A percentile compares a stretch with the other conserved stretches of the same genome.
These are phyloP conservation scores for Sialia sialis DNA, from an alignment of 2,113 vertebrate genomes.

Conservation along the genomic window DNA sequence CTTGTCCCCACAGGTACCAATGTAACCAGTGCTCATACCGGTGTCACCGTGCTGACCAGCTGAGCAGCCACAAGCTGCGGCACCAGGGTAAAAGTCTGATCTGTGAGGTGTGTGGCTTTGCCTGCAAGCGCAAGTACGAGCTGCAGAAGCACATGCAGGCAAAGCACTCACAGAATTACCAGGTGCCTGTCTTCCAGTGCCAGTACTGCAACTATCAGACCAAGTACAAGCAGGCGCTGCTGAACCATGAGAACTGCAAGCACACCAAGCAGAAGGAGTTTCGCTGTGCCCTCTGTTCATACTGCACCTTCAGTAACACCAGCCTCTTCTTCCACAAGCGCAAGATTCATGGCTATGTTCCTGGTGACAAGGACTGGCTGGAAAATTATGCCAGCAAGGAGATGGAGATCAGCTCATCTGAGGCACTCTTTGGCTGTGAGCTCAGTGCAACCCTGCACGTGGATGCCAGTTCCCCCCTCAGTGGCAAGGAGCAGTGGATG, in stretches of 20 bases:
- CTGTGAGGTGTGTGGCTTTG: slow-evolving; percentile 93
- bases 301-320: slow-evolving; percentile 91
- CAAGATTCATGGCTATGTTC: slow-evolving; percentile 89
- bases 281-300: slow-evolving; percentile 86
- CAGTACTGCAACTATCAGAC: slow-evolving; percentile 92
- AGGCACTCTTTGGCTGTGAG: slow-evolving; percentile 44
- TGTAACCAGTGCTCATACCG: slow-evolving; percentile 94
- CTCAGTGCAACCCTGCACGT: not conserved
- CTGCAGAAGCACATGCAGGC: slow-evolving; percentile 90
- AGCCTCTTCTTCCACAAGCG: slow-evolving; percentile 96
- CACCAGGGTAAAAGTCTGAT: slow-evolving; percentile 94
- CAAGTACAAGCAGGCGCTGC: slow-evolving; percentile 87
- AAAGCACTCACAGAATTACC: slow-evolving; percentile 80
- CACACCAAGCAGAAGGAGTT: slow-evolving; percentile 90
- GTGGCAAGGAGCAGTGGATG: not conserved
- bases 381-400: slow-evolving; percentile 83
- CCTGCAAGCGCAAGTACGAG: slow-evolving; percentile 94
- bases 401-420: slow-evolving; percentile 68
- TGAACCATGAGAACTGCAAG: slow-evolving; percentile 95
- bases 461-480: not conserved
- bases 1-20: slow-evolving; percentile 77
- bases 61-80: slow-evolving; percentile 95
- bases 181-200: slow-evolving; percentile 79
- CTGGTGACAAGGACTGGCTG: slow-evolving; percentile 89
- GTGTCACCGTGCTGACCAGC: slow-evolving; percentile 92